Evolutionary conservation across 2,797 vertebrate genomes (phyloP), one percentile per base, ranked within the genome.

Genomic region (Bryconaethiops microstoma): DNA sequence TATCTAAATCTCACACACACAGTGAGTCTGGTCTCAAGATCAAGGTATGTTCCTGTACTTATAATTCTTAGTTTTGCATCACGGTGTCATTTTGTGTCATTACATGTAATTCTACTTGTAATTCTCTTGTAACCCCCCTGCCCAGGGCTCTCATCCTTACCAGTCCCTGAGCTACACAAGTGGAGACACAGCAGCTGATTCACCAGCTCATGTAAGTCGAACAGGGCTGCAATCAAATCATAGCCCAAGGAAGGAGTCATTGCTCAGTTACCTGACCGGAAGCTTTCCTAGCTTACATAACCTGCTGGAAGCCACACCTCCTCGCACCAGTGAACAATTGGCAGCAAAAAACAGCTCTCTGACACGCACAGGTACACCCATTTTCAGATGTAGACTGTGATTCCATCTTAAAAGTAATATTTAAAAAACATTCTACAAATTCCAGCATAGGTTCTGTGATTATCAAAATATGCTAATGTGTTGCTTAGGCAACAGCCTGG

Each of bases 111-210:
- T n/a, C 6, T 14, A 12, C 42, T 45, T 10, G 7, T 7, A 45
- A 12, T 45, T 4, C 12, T 13, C n/a, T 68, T 45, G 1, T n/a
- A 52, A 29, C 72, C 65, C 62, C 13, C 75, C 59, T 29, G 29
- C 85, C 76, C 81, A 99, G 98, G 98, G 98, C 72, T 94, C 96
- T 65, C 98, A 99, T 89, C 98, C 98, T 0, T 99, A 99, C 91
- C 98, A 99, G 74, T 99, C 98, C 7, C 88, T 99, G 87, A 99
- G 97, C 91, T 99, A 99, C 87, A 98, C 97, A 59, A 99, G 98
- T 55, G 97, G 98, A 42, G 98, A 99, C 89, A 99, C 97, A 3
- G 98, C 96, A 17, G 97, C 96, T 0, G 98, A 99, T 90, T 99
- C 98, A 1, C 98, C 98, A 0, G 97, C 97, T 76, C 98, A 99